Percentiles rank a stretch among this genome's conserved stretches.
Evolutionary conservation across 1,140 invertebrate genomes (phyloP).

Genomic region (Lerema accius): DNA sequence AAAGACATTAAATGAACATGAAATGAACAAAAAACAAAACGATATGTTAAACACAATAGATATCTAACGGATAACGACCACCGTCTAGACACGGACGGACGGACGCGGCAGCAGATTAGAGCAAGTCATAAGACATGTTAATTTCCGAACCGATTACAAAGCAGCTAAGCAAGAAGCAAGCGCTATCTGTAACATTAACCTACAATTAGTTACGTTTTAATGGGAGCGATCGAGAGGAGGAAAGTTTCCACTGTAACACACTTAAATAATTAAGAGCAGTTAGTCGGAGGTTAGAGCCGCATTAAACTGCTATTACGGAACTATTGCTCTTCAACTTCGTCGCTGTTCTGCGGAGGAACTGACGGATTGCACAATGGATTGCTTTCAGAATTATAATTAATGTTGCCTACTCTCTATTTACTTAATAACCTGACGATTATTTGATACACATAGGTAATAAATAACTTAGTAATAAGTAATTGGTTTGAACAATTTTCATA

Average conservation of each 20-base stretch:
- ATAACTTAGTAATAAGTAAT: too few species aligned
- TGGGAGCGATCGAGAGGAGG: conserved; percentile 57
- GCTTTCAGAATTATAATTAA: conserved; percentile 6
- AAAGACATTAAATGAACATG: too few species aligned
- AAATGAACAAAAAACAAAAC: too few species aligned
- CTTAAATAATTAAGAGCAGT: conserved; percentile 72
- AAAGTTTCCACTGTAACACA: conserved; percentile 65
- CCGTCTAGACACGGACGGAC: too few species aligned
- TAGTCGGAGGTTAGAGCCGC: conserved; percentile 56
- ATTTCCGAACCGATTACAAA: conserved; percentile 47
- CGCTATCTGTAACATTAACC: conserved; percentile 61
- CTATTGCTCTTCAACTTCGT: conserved; percentile 30
- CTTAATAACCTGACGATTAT: too few species aligned
- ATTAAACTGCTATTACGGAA: conserved; percentile 50
- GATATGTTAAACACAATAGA: too few species aligned
- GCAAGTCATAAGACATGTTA: conserved; percentile 40
- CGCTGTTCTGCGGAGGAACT: not conserved
- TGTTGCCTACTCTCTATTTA: too few species aligned
- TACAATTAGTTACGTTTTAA: conserved; percentile 70
- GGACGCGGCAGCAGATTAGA: conserved; percentile 16
- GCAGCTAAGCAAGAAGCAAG: conserved; percentile 51
- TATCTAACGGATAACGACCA: not conserved
- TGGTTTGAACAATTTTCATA: too few species aligned
- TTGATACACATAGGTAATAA: too few species aligned
- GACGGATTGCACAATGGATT: too few species aligned